Base-by-base conservation (phyloP, 2,888 invertebrate species). In the Cataglyphis rosenhaueri region DNA sequence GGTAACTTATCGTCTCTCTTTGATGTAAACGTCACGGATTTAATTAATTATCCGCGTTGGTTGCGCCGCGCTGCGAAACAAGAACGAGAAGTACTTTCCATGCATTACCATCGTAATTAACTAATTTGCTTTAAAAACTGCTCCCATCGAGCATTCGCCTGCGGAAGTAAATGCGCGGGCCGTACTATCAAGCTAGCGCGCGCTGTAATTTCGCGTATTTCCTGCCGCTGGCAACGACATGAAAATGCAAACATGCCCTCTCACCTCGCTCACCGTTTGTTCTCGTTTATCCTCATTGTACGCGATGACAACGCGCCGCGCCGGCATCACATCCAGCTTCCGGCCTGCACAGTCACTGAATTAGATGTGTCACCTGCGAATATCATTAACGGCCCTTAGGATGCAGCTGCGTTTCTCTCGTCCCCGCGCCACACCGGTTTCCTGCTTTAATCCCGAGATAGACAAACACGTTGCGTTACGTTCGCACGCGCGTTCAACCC, bases 221-320 rank as follows among this genome's bases (percentile, higher is more conserved):
- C 88, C 89, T 88, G 89, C 86, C 85, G 76, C 87, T 89, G 91
- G 90, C 86, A 89, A 91, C 89, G 87, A 91, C 92, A 91, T 86
- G 91, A 91, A 92, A 92, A 91, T 89, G 89, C 91, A 90, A 91
- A 90, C 90, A 89, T 89, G 88, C 89, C 89, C 91, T 89, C 89
- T 88, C 89, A 85, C 87, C 89, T 89, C 90, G 87, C 89, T 84
- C 86, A 84, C 86, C 87, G 89, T 88, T 91, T 90, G 90, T 91
- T 92, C 88, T 91, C 91, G 91, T 91, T 92, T 88, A 90, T 92
- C 91, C 90, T 91, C 91, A 91, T 92, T 91, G 91, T 91, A 85
- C 87, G 84, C 88, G 89, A 89, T 88, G 91, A 89, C 91, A 90
- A 88, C 89, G 89, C 83, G 89, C 89, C 84, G 88, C 84, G 82